A percentile compares a stretch with the other conserved stretches of the same genome.
Conservation (phyloP, 30 jellyfish, hydroid and myxozoan species). For the Cassiopea andromeda region DNA sequence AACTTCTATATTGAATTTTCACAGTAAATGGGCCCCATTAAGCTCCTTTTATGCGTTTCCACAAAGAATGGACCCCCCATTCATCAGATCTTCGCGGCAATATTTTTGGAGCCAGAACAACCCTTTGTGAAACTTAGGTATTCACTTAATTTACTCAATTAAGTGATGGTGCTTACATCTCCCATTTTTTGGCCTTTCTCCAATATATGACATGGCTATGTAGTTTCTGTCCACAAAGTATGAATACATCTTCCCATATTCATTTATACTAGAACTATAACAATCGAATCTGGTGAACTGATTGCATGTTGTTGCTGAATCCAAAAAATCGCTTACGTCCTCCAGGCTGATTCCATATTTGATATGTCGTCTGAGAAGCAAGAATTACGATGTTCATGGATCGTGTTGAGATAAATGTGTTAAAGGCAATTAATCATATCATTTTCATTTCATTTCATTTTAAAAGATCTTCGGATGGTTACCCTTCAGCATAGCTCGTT, state of each 20-base stretch:
- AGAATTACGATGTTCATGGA: background rate
- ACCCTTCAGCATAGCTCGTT: too few species aligned
- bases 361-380: background rate
- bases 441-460: too few species aligned
- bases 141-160: too few species aligned
- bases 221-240: conserved; percentile 8
- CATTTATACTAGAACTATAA: background rate
- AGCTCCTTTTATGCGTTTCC: too few species aligned
- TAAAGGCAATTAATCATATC: too few species aligned
- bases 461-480: too few species aligned
- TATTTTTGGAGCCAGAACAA: too few species aligned
- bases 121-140: too few species aligned
- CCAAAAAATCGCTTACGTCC: background rate
- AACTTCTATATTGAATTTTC: too few species aligned
- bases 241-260: background rate
- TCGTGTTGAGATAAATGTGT: background rate
- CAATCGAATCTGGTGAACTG: conserved; percentile 34
- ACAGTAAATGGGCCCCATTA: too few species aligned
- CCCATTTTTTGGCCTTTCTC: conserved; percentile 15
- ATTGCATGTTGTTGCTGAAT: background rate
- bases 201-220: background rate
- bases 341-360: background rate
- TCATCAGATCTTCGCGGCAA: too few species aligned
- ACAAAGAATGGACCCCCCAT: too few species aligned
- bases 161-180: background rate